Conservation (phyloP, 2,113 vertebrate genomes). For the Syrrhaptes paradoxus region DNA sequence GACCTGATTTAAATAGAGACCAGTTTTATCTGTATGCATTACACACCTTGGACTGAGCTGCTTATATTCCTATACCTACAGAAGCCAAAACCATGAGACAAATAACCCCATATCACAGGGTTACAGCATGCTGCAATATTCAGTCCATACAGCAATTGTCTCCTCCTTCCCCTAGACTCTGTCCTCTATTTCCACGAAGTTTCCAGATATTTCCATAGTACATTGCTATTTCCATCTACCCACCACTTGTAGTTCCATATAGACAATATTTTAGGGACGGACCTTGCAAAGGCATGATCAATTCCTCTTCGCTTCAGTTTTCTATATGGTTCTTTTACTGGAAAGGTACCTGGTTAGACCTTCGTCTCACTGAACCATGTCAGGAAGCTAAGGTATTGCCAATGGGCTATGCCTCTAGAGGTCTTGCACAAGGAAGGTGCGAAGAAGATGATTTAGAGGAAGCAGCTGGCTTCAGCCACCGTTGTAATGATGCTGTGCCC, state of each 20-base stretch:
- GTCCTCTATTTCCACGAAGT: background rate
- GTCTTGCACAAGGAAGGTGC: background rate
- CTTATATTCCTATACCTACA: background rate
- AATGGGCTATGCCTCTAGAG: background rate
- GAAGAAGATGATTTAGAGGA: background rate
- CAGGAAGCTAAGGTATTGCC: background rate
- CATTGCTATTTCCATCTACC: background rate
- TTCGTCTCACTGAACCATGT: background rate
- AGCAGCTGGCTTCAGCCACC: background rate
- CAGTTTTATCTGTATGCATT: background rate
- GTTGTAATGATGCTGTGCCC: background rate
- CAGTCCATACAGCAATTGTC: background rate
- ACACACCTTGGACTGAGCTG: background rate
- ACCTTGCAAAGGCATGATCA: background rate
- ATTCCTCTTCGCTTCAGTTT: background rate
- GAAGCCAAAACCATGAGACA: background rate
- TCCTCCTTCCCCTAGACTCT: background rate
- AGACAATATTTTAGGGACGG: background rate
- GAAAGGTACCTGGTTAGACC: background rate
- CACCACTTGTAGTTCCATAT: background rate
- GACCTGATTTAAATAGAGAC: background rate
- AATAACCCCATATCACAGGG: background rate
- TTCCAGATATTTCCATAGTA: too few species aligned
- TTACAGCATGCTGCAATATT: background rate
- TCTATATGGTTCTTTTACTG: background rate